These are phyloP conservation scores for Ganaspis sp. DNA, from an alignment of 1,140 invertebrate species.

Conservation along the genomic window DNA sequence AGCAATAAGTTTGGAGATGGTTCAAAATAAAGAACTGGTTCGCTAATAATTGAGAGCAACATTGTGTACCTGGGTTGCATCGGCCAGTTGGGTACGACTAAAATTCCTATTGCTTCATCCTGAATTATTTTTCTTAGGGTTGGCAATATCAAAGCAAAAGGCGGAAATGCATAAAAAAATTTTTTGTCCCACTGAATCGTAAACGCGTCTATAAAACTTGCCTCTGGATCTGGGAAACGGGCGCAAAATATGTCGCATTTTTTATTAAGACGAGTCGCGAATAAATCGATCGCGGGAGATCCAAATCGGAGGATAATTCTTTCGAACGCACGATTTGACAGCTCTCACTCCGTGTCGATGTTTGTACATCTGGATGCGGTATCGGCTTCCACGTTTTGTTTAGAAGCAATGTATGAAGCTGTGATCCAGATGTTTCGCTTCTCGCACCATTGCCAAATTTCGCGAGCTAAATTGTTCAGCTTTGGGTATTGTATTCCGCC, in stretches of 20 bases:
- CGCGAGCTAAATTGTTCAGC: constrained; percentile 37
- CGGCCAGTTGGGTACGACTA: constrained; percentile 39
- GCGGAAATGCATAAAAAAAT: constrained; percentile 41
- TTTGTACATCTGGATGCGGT: not conserved
- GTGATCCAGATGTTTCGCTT: constrained; percentile 42
- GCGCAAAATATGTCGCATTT: constrained; percentile 38
- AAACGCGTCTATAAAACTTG: constrained; percentile 50
- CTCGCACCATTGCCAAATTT: constrained; percentile 52
- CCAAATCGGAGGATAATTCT: constrained; percentile 28
- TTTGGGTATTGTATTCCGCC: constrained; percentile 45
- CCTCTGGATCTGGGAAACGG: constrained; percentile 38
- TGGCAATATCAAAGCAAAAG: constrained; percentile 34
- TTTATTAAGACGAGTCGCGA: constrained; percentile 33
- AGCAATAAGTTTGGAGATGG: constrained; percentile 35
- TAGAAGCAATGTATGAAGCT: constrained; percentile 46
- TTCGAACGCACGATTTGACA: constrained; percentile 35
- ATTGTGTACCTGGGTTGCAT: constrained; percentile 41
- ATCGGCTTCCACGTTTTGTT: constrained; percentile 47
- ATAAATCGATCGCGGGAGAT: constrained; percentile 24
- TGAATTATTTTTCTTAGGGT: constrained; percentile 30
- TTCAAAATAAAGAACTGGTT: constrained; percentile 31
- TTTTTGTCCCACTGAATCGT: constrained; percentile 39
- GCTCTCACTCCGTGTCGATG: constrained; percentile 39
- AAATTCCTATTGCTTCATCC: constrained; percentile 34
- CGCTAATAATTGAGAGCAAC: not conserved